Evolutionary conservation across 2,113 vertebrate genomes (phyloP), one percentile per base, ranked within the genome.

Genomic region (Cromileptes altivelis): DNA sequence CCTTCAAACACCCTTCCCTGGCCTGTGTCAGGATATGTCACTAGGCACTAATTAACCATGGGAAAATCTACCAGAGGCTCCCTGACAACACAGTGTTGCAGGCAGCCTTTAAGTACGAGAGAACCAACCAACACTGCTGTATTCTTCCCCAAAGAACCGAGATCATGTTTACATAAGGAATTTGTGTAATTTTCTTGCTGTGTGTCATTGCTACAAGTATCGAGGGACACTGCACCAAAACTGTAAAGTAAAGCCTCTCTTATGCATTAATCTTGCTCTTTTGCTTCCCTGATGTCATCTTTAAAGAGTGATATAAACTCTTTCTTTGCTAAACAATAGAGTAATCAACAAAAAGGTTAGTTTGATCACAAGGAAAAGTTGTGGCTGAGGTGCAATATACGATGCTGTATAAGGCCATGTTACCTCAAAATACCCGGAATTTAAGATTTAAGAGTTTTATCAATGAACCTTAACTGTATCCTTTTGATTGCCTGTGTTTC

Each of bases 401-500:
- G 4, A 27, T 74, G 42, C 7, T 25, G 25, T 21, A 30, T 60
- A 27, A 60, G 18, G 8, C 47, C 30, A 25, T 30, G 19, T 27
- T n/a, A 17, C 17, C 27, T 74, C 40, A 58, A 58, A 25, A 37
- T 52, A 71, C 47, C 14, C 18, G 27, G 3, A 40, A 27, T 61
- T 50, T 52, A 49, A 56, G 30, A 42, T 50, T 50, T 2, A 49
- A 50, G 6, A 40, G 27, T 74, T 52, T 42, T 10, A 55, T 70
- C 53, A 40, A 30, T 65, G 7, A 47, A 17, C 60, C 23, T 6
- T 23, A 40, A 63, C 21, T 37, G 25, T 27, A 52, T 57, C 25
- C 15, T 47, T 61, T 60, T 69, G n/a, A 56, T 62, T 40, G 49
- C 40, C 70, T 52, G 61, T 72, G 53, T 62, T 73, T 67, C 37